Evolutionary conservation across 2,888 invertebrate species (phyloP), one percentile per base, ranked within the genome.

Genomic region (Matsumyia berberina): DNA sequence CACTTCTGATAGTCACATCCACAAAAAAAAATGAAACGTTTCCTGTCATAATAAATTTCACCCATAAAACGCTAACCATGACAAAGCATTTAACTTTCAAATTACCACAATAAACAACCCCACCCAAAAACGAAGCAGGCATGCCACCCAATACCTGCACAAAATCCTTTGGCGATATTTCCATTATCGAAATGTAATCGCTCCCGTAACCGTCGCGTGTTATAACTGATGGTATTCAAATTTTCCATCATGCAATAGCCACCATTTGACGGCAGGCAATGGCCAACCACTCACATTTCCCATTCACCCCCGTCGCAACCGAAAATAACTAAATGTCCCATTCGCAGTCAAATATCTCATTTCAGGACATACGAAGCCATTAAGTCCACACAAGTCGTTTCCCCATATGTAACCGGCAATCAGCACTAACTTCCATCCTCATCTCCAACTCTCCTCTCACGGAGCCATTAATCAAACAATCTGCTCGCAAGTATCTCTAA

Each of bases 381-480:
- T 85, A 85, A 80, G 80, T 80, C 79, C 73, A 83, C 62, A 79
- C 62, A 67, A 46, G 60, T 53, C 73, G 64, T 72, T 69, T 62
- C 35, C 31, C 64, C 69, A 58, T 55, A 57, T 64, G 60, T 73
- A 70, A 55, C 53, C 55, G 60, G 73, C 73, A 78, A 79, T 83
- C 78, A 83, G 66, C 60, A 66, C 66, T 62, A 35, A 66, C 37
- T 72, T 82, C 49, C 17, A 66, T 72, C 78, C 53, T 53, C 60
- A 78, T 74, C 69, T 60, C n/a, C 55, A 67, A 53, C 51, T 66
- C 53, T 49, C 55, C 72, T 73, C 79, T 62, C 67, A 80, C 85
- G 74, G 46, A 80, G 74, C 79, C 85, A 85, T 85, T 85, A 85
- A 85, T 85, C 85, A 85, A 85, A 85, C 85, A 85, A 85, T 85